Conservation (phyloP, 2,113 vertebrate species). For the Lampris incognitus region DNA sequence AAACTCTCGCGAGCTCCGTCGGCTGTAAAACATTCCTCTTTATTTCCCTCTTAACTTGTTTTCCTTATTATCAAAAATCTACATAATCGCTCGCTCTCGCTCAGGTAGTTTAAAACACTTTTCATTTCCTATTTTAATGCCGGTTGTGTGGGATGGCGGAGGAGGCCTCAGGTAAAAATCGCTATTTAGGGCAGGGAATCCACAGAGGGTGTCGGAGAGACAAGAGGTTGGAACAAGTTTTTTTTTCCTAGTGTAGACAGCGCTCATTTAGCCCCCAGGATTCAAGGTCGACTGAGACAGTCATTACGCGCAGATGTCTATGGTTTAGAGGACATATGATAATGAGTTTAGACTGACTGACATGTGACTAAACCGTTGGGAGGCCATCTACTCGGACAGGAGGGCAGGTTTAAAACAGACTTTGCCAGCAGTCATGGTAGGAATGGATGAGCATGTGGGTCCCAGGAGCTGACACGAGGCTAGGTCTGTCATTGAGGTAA, state of each 20-base stretch:
- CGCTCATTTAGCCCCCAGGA: constrained; percentile 75
- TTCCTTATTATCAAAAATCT: constrained; percentile 54
- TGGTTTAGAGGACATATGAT: constrained; percentile 81
- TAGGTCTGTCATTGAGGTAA: constrained; percentile 72
- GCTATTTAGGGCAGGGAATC: constrained; percentile 86
- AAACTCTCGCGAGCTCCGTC: constrained; percentile 38
- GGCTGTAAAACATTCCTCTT: constrained; percentile 10
- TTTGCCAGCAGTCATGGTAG: constrained; percentile 70
- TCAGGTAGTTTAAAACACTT: constrained; percentile 69
- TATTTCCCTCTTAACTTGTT: constrained; percentile 44
- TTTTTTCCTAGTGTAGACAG: constrained; percentile 69
- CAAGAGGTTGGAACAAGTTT: constrained; percentile 80
- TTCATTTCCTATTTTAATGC: constrained; percentile 65
- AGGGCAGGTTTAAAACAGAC: constrained; percentile 67
- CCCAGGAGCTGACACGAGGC: constrained; percentile 67
- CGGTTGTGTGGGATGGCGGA: constrained; percentile 46
- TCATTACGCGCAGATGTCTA: constrained; percentile 69
- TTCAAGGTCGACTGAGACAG: constrained; percentile 71
- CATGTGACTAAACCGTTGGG: constrained; percentile 67
- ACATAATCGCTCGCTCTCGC: constrained; percentile 40
- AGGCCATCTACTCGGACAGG: constrained; percentile 61
- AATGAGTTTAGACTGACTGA: constrained; percentile 77
- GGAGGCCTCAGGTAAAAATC: constrained; percentile 81
- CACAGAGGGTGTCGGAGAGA: constrained; percentile 76
- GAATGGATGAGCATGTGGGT: constrained; percentile 65